Evolutionary conservation across 1,140 invertebrate genomes (phyloP).

Genomic region (Hylaeus volcanicus): DNA sequence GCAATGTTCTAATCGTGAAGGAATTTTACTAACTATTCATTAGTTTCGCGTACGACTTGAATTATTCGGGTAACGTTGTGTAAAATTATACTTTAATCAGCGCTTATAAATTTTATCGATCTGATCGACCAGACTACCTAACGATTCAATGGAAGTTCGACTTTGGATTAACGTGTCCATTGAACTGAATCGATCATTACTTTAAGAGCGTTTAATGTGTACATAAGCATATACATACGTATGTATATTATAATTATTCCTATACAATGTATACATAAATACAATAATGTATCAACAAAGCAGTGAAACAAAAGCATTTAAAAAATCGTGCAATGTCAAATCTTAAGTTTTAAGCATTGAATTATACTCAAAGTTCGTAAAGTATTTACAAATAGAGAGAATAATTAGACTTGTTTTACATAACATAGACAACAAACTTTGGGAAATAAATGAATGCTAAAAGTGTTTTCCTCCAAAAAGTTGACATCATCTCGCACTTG

Average conservation of each 20-base stretch:
- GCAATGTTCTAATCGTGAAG: not conserved
- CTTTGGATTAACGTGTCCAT: constrained; percentile 20
- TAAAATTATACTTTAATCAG: not conserved
- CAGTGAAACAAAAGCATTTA: constrained; percentile 44
- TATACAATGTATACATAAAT: constrained; percentile 57
- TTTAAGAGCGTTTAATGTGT: constrained; percentile 56
- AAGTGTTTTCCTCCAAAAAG: constrained; percentile 4
- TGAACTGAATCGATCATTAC: constrained; percentile 51
- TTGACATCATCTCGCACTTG: constrained; percentile 22
- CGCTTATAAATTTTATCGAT: not conserved
- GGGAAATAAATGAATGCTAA: not conserved
- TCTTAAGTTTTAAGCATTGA: constrained; percentile 55
- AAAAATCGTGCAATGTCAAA: constrained; percentile 61
- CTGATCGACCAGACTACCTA: not conserved
- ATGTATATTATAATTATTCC: constrained; percentile 59
- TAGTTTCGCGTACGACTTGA: not conserved
- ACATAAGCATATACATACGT: constrained; percentile 59
- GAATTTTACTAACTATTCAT: not conserved
- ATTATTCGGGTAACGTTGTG: not conserved
- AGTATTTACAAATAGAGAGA: constrained; percentile 28
- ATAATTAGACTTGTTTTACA: constrained; percentile 17
- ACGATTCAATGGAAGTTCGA: constrained; percentile 9
- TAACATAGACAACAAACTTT: constrained; percentile 9
- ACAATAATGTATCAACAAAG: constrained; percentile 47
- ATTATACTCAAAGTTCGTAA: constrained; percentile 39